Conservation (phyloP, 2,113 vertebrate genomes). For the Menura novaehollandiae region DNA sequence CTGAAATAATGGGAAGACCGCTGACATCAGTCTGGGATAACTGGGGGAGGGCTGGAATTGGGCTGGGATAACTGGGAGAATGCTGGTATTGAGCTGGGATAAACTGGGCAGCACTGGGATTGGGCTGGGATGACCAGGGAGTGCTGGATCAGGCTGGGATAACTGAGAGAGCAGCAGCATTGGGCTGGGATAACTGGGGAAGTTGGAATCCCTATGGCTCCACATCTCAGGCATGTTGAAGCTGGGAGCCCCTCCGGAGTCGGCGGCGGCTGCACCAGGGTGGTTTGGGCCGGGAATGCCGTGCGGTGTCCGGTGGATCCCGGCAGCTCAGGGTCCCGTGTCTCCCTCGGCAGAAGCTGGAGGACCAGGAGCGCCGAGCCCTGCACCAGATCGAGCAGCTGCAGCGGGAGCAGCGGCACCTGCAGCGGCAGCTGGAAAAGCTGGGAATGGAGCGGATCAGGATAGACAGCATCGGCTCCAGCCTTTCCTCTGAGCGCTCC, state of each 20-base stretch:
- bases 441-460: slow-evolving; percentile 87
- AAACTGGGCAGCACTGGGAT: background rate
- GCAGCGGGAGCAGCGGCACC: slow-evolving; percentile 89
- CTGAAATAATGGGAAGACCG: background rate
- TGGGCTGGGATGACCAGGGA: too few species aligned
- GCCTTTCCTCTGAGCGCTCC: slow-evolving; percentile 82
- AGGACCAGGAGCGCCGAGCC: slow-evolving; percentile 76
- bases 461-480: slow-evolving; percentile 88
- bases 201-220: background rate
- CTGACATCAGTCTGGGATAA: background rate
- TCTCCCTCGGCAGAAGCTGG: slow-evolving; percentile 77
- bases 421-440: slow-evolving; percentile 90
- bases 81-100: background rate
- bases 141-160: background rate
- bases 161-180: too few species aligned
- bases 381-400: slow-evolving; percentile 91
- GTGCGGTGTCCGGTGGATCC: too few species aligned
- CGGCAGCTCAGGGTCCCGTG: background rate
- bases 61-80: background rate
- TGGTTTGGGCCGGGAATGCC: background rate
- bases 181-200: background rate
- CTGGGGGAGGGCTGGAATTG: accelerated
- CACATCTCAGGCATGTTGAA: accelerated
- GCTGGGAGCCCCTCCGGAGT: accelerated
- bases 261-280: accelerated